Evolutionary conservation across 1,140 invertebrate species (phyloP).

Genomic region (Ganaspis sp.): DNA sequence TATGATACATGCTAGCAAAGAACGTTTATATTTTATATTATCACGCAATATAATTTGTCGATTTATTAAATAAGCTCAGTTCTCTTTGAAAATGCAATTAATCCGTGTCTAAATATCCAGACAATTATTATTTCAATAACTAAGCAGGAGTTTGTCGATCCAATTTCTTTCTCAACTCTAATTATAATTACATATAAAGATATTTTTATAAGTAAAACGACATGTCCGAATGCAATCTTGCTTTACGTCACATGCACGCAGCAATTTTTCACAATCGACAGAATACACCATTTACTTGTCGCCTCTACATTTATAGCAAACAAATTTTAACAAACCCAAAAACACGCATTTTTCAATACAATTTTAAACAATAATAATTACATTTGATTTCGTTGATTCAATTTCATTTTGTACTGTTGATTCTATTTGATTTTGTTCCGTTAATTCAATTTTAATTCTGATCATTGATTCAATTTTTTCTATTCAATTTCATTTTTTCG

Average conservation of each 20-base stretch:
- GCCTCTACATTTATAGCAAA: constrained; percentile 20
- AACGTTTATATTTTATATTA: constrained; percentile 36
- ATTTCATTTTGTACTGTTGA: no score
- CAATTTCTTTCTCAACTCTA: constrained; percentile 42
- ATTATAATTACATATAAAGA: constrained; percentile 43
- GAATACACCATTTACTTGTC: constrained; percentile 27
- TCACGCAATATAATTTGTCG: constrained; percentile 34
- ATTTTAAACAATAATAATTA: not conserved
- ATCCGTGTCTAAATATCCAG: constrained; percentile 37
- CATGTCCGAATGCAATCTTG: constrained; percentile 48
- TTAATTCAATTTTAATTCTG: no score
- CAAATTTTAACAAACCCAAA: not conserved
- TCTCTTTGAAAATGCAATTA: constrained; percentile 42
- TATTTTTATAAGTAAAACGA: constrained; percentile 47
- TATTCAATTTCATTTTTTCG: no score
- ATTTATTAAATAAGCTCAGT: constrained; percentile 20
- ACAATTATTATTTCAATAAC: constrained; percentile 36
- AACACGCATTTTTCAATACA: not conserved
- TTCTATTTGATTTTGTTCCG: not conserved
- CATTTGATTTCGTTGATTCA: not conserved
- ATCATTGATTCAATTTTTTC: no score
- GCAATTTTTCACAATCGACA: constrained; percentile 30
- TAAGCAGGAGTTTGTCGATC: constrained; percentile 41
- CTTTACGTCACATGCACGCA: constrained; percentile 36
- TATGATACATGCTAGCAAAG: constrained; percentile 41